Percentiles rank a stretch among this genome's conserved stretches.
phyloP scores from a whole-genome alignment of 2,888 invertebrate genomes.

The Trachelus iudaicus region DNA sequence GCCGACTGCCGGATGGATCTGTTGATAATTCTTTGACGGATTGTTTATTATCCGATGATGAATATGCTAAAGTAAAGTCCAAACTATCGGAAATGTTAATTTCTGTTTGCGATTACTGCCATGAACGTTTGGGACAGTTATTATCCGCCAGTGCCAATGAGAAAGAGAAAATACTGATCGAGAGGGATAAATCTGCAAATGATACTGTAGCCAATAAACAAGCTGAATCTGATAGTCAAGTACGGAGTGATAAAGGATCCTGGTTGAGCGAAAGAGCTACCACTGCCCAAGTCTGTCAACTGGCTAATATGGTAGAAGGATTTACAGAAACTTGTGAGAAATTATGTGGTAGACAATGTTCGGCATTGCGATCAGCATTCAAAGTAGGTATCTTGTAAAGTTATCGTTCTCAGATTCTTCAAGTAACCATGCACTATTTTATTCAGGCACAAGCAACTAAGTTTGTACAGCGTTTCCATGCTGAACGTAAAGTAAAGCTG shows the following conservation, averaged over 20 bases:
- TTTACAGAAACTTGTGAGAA: conserved; percentile 83
- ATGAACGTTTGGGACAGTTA: conserved; percentile 91
- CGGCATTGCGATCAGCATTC: conserved; percentile 83
- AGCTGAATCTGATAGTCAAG: conserved; percentile 34
- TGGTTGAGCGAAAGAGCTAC: conserved; percentile 77
- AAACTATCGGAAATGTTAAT: conserved; percentile 82
- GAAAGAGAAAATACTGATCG: conserved; percentile 63
- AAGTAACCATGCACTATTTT: background rate
- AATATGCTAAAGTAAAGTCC: conserved; percentile 75
- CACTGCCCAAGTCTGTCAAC: conserved; percentile 79
- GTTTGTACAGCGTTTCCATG: conserved; percentile 92
- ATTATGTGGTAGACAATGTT: conserved; percentile 80
- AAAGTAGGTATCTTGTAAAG: conserved; percentile 65
- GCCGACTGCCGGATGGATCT: conserved; percentile 56
- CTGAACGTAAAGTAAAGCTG: conserved; percentile 86
- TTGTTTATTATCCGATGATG: conserved; percentile 76
- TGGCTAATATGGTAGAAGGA: conserved; percentile 81
- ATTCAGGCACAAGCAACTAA: conserved; percentile 81
- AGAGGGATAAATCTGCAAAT: conserved; percentile 49
- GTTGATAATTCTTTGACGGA: conserved; percentile 70
- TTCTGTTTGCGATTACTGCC: conserved; percentile 90
- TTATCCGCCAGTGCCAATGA: conserved; percentile 82
- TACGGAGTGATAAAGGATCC: conserved; percentile 63
- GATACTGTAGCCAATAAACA: conserved; percentile 41
- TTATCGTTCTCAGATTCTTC: background rate